These are phyloP conservation scores for Pseudocheirus occidentalis DNA, from an alignment of 2,797 vertebrate genomes.

Conservation along the genomic window DNA sequence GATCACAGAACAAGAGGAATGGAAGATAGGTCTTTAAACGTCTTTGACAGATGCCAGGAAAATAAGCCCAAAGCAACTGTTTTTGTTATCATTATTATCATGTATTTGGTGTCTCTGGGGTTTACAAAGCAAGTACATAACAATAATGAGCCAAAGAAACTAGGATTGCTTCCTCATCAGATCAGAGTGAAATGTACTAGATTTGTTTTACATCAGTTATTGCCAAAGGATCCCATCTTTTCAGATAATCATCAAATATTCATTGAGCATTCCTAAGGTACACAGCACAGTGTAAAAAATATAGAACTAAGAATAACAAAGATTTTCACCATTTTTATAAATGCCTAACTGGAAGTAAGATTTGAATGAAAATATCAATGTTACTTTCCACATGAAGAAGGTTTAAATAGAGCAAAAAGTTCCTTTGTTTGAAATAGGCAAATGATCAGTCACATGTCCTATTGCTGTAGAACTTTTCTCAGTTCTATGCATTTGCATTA, in stretches of 20 bases:
- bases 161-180: constrained; percentile 55
- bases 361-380: constrained; percentile 12
- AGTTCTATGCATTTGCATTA: neutral
- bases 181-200: constrained; percentile 57
- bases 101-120: constrained; percentile 60
- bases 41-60: constrained; percentile 72
- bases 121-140: constrained; percentile 37
- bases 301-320: constrained; percentile 54
- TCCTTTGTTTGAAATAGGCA: neutral
- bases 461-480: neutral
- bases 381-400: neutral
- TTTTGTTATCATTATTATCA: constrained; percentile 64
- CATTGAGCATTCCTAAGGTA: constrained; percentile 59
- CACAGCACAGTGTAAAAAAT: constrained; percentile 50
- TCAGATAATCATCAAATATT: constrained; percentile 58
- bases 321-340: neutral
- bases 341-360: constrained; percentile 15
- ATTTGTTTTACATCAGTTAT: constrained; percentile 58
- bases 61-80: constrained; percentile 19
- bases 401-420: neutral
- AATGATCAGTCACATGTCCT: neutral
- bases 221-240: constrained; percentile 63
- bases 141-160: constrained; percentile 64
- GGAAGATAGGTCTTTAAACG: constrained; percentile 72
- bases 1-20: constrained; percentile 63